Percentiles rank a stretch among this genome's conserved stretches.
Evolutionary conservation across 2,113 vertebrate species (phyloP).

Genomic region (Cinclus cinclus): DNA sequence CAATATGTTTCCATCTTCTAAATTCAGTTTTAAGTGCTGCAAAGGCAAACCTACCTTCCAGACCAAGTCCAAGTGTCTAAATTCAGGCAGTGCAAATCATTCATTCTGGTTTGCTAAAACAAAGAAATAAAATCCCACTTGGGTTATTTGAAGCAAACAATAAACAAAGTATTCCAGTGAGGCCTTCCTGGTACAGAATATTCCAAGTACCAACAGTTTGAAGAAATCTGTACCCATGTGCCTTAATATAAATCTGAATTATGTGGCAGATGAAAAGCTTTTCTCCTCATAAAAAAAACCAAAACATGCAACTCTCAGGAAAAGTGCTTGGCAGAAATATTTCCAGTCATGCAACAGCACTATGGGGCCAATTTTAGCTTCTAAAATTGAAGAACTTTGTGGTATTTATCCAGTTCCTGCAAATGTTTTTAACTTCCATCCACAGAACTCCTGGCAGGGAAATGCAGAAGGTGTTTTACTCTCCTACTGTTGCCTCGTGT

Average conservation of each 20-base stretch:
- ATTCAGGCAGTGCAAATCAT: conserved; percentile 89
- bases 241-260: not conserved
- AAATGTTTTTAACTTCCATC: not conserved
- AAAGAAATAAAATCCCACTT: conserved; percentile 39
- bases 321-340: not conserved
- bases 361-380: not conserved
- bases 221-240: not conserved
- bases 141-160: conserved; percentile 31
- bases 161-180: not conserved
- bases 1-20: not conserved
- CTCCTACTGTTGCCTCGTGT: not conserved
- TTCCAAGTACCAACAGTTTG: not conserved
- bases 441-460: not conserved
- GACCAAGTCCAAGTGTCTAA: conserved; percentile 91
- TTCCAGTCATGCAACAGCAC: not conserved
- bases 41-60: conserved; percentile 82
- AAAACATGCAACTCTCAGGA: not conserved
- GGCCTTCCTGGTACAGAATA: not conserved
- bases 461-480: not conserved
- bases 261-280: not conserved
- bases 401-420: not conserved
- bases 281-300: not conserved
- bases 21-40: not conserved
- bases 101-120: conserved; percentile 90
- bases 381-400: not conserved